Base-by-base conservation (phyloP, 2,797 vertebrate species). In the Loris lydekkerianus region DNA sequence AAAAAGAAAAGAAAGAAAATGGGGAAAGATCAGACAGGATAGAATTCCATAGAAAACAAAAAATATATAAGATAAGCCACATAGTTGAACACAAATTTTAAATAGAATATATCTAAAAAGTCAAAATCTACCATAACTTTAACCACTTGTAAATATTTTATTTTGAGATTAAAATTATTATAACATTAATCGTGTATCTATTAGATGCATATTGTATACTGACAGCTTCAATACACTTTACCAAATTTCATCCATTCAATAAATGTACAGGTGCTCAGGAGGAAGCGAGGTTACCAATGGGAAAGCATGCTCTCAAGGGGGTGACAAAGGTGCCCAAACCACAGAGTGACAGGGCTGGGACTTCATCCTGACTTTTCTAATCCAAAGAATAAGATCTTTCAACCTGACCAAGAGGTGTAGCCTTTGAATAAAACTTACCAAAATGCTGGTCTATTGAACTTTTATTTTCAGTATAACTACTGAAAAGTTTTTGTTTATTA, bases 261-360 rank as follows among this genome's bases (percentile, higher is more conserved):
- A 91, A 58, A 34, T 7, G 15, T 18, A 40, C 10, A 34, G 4
- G 14, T 17, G 3, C 14, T 10, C 3, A 20, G 23, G 25, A 18
- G 3, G 43, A 40, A 73, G 25, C 5, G 20, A 15, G 31, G 21
- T 27, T 17, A 69, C 20, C 11, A 20, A 1, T 3, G 20, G 56
- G 34, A n/a, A 75, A 75, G 75, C 13, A 29, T 0, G 10, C 49
- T 11, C 34, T 53, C 49, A 72, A 89, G 73, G 11, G 10, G 13
- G 14, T 46, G 43, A 70, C 25, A 2, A 3, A 58, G 13, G 34
- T 43, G 23, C 11, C 18, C n/a, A 23, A 53, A 17, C 10, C 63
- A 58, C 29, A 37, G 1, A 0, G 8, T 23, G 5, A 7, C 2
- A 31, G 20, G 11, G 11, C n/a, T 1, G 0, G 65, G 25, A 80